Evolutionary conservation across 2,113 vertebrate species (phyloP).

Genomic region (Myrmecobius fasciatus): DNA sequence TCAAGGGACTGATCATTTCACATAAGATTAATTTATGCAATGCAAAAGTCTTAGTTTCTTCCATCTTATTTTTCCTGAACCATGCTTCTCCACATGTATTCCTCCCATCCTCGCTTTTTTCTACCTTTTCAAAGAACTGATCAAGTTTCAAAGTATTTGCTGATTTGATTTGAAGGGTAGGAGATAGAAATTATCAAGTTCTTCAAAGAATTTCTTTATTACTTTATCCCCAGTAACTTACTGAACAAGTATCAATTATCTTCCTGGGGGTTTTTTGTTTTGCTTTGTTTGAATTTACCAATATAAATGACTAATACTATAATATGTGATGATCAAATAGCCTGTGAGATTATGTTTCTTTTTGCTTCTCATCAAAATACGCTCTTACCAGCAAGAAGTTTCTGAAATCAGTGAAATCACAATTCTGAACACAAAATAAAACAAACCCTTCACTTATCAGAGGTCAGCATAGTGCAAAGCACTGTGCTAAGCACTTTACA

Average conservation of each 20-base stretch:
- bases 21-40: background rate
- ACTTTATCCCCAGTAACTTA: background rate
- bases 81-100: background rate
- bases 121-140: background rate
- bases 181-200: background rate
- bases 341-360: background rate
- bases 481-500: background rate
- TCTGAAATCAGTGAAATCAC: background rate
- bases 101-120: background rate
- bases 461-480: background rate
- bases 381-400: background rate
- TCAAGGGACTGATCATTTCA: background rate
- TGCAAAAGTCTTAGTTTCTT: background rate
- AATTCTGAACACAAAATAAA: background rate
- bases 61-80: background rate
- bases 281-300: background rate
- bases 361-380: background rate
- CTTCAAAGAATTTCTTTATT: background rate
- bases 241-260: background rate
- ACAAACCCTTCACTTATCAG: background rate
- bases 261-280: background rate
- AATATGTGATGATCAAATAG: background rate
- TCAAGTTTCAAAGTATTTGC: background rate
- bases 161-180: background rate
- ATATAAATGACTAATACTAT: background rate